Percentiles rank a stretch among this genome's conserved stretches.
phyloP scores from a whole-genome alignment of 2,113 vertebrate genomes.

The Thomomys bottae region DNA sequence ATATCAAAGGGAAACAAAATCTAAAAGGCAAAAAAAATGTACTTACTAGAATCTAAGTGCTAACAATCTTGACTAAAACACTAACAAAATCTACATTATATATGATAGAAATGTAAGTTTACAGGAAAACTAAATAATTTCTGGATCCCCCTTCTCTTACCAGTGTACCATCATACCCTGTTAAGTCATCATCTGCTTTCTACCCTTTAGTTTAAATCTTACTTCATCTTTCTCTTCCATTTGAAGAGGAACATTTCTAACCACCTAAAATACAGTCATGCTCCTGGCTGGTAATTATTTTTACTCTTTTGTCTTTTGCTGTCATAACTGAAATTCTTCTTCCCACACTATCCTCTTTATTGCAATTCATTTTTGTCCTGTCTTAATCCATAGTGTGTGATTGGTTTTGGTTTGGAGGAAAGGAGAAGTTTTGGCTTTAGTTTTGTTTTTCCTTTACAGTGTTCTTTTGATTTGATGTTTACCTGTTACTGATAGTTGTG shows the following conservation, averaged over 20 bases:
- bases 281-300: constrained; percentile 24
- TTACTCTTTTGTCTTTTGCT: constrained; percentile 27
- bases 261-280: constrained; percentile 46
- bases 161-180: neutral
- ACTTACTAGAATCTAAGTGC: neutral
- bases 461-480: neutral
- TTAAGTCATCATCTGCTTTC: neutral
- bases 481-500: too few relatives aligned
- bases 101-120: neutral
- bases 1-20: constrained; percentile 19
- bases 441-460: neutral
- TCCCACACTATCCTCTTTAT: constrained; percentile 15
- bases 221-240: constrained; percentile 6
- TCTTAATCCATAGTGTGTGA: constrained; percentile 23
- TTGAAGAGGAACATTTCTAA: neutral
- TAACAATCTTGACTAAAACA: constrained; percentile 46
- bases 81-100: neutral
- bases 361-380: constrained; percentile 29
- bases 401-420: neutral
- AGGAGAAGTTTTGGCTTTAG: neutral
- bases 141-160: neutral
- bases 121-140: constrained; percentile 18
- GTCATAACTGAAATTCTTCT: constrained; percentile 21
- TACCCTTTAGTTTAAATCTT: constrained; percentile 21
- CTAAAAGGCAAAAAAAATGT: constrained; percentile 3